Evolutionary conservation across 2,113 vertebrate genomes (phyloP).

Genomic region (Myrmophylax atrothorax): DNA sequence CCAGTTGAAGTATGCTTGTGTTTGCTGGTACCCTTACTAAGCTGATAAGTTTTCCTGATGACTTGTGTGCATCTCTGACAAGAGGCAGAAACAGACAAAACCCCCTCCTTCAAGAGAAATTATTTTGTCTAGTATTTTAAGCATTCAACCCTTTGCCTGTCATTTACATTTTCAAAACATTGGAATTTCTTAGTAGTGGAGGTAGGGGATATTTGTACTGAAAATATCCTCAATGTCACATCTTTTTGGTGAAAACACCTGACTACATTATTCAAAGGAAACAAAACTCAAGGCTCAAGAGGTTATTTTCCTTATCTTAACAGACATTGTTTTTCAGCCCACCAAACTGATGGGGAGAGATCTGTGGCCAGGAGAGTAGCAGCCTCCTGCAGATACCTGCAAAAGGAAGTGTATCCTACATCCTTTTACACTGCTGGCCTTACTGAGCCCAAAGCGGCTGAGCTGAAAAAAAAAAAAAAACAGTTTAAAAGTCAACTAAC

Average conservation of each 20-base stretch:
- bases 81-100: background rate
- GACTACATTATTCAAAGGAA: background rate
- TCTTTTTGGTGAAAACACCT: background rate
- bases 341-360: background rate
- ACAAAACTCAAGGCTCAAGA: background rate
- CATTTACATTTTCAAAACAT: background rate
- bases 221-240: background rate
- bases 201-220: accelerated
- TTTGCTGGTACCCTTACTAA: background rate
- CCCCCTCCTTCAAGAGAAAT: background rate
- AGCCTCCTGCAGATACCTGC: background rate
- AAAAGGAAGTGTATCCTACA: background rate
- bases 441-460: background rate
- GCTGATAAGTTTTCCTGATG: background rate
- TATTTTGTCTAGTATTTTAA: background rate
- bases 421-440: background rate
- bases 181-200: background rate
- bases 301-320: background rate
- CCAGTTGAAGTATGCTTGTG: background rate
- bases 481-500: background rate
- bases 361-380: background rate
- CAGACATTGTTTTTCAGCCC: background rate
- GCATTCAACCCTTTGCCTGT: background rate
- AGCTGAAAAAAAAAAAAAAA: background rate
- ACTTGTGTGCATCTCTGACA: background rate